Conservation (phyloP, 2,797 vertebrate genomes). For the Enteromius treurensis region DNA sequence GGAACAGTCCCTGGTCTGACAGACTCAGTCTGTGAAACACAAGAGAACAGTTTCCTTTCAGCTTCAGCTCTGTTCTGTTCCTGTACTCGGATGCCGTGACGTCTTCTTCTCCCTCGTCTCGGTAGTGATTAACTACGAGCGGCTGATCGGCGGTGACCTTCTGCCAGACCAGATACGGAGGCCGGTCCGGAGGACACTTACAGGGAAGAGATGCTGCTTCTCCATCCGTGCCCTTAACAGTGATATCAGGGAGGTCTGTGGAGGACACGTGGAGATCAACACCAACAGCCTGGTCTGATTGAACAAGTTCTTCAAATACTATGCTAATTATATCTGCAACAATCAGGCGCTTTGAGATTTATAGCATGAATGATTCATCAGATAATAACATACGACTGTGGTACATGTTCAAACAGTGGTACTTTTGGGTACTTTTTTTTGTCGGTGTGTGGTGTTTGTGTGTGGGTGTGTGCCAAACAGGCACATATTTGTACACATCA, state of each 20-base stretch:
- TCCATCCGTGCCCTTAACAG: background rate
- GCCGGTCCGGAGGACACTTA: background rate
- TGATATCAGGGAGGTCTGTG: background rate
- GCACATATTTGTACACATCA: background rate
- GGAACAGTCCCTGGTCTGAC: constrained; percentile 34
- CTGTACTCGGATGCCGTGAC: background rate
- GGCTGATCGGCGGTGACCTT: fast-evolving
- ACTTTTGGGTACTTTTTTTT: constrained; percentile 4
- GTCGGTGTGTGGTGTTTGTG: background rate
- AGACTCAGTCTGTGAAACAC: background rate
- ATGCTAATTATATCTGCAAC: background rate
- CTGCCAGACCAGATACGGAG: constrained; percentile 38
- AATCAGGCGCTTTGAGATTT: background rate
- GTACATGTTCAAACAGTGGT: background rate
- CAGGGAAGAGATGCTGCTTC: constrained; percentile 22
- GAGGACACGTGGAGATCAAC: background rate
- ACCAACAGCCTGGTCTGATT: background rate
- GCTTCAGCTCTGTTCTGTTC: constrained; percentile 4
- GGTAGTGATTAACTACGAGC: background rate
- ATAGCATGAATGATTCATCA: background rate
- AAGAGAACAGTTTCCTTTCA: constrained; percentile 17
- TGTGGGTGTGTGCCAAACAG: too few species aligned
- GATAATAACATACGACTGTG: background rate
- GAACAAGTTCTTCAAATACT: background rate
- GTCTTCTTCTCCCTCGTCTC: background rate